phyloP scores from a whole-genome alignment of 2,113 vertebrate genomes.

The Thermophis baileyi region DNA sequence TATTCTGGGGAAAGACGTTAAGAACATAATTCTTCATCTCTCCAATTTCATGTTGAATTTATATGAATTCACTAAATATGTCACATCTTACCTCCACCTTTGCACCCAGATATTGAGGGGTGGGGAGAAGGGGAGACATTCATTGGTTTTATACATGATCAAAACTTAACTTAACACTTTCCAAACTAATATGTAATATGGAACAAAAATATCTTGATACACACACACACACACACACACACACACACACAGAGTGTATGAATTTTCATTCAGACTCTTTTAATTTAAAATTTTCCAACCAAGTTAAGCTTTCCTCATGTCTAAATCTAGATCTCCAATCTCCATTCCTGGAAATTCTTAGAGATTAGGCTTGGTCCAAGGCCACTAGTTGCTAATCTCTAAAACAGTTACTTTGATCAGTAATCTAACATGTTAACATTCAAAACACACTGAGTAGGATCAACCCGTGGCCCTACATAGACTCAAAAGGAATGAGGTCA shows the following conservation, averaged over 20 bases:
- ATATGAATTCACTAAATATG: background rate
- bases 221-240: rapidly evolving
- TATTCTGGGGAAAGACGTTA: background rate
- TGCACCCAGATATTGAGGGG: background rate
- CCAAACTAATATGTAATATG: background rate
- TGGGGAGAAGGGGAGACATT: background rate
- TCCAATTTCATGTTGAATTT: background rate
- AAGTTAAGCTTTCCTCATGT: background rate
- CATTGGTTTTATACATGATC: background rate
- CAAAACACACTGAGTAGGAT: background rate
- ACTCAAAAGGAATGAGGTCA: background rate
- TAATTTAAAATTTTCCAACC: background rate
- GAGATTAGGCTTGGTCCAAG: background rate
- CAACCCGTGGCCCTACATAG: background rate
- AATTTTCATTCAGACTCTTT: background rate
- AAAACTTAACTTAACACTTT: background rate
- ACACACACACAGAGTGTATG: background rate
- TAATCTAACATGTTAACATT: background rate
- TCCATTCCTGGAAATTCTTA: background rate
- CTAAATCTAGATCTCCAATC: background rate
- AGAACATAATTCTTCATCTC: background rate
- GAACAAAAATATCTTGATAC: background rate
- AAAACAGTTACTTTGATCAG: background rate
- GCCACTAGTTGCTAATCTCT: background rate
- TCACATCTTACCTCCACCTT: background rate